These are phyloP conservation scores for Machaerirhynchus nigripectus DNA, from an alignment of 2,113 vertebrate species.

Conservation along the genomic window DNA sequence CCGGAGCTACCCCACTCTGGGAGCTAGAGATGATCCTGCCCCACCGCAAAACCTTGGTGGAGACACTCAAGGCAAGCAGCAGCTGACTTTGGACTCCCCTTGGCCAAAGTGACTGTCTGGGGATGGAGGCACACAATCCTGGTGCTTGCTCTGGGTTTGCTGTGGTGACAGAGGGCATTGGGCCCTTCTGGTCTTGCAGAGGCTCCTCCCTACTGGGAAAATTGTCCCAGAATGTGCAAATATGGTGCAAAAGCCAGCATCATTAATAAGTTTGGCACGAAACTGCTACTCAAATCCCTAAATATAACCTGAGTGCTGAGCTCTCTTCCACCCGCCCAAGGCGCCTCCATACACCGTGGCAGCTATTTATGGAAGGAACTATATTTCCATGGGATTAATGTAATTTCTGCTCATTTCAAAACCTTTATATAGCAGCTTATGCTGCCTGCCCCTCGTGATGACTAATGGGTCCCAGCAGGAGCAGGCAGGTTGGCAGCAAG, in stretches of 20 bases:
- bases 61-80: not conserved
- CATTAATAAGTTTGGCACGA: conserved; percentile 45
- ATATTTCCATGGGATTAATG: conserved; percentile 57
- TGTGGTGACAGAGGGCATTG: not conserved
- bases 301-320: conserved; percentile 60
- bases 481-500: not conserved
- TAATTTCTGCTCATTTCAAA: conserved; percentile 49
- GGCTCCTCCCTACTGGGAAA: not conserved
- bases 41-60: not conserved
- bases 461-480: conserved; percentile 42
- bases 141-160: not conserved
- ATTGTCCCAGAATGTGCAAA: conserved; percentile 29
- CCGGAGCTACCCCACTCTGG: not conserved
- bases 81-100: not conserved
- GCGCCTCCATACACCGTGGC: not conserved
- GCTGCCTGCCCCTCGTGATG: not conserved
- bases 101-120: accelerated
- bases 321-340: conserved; percentile 6
- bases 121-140: not conserved
- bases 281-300: conserved; percentile 55
- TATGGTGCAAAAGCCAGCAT: conserved; percentile 33
- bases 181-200: not conserved
- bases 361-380: conserved; percentile 67
- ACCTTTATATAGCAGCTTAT: conserved; percentile 34
- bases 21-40: not conserved